Base-by-base conservation (phyloP, 1,140 invertebrate genomes). In the Zaprionus vittiger region DNA sequence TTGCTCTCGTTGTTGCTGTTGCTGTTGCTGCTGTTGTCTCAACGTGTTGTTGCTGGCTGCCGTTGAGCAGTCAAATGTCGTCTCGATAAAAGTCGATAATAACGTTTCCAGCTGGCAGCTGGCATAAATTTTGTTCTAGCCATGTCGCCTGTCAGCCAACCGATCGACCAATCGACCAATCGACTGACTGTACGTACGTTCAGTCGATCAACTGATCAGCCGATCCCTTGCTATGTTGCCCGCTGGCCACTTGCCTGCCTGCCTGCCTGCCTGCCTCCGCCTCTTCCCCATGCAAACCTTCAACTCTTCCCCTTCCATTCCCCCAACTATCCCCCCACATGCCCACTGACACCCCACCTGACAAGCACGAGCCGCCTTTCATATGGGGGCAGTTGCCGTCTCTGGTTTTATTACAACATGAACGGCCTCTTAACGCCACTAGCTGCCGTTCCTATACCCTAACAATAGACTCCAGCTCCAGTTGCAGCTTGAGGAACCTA, bases 51-150 rank as follows among this genome's bases (percentile, higher is more conserved):
- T 78, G 59, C 55, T 75, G 37, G 61, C 64, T 77, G 56, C 41
- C 41, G 61, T 54, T 76, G 73, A 67, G 52, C 80, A 83, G 81
- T 83, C 81, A 79, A 83, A 83, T 83, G 72, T 79, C 81, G 80
- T 68, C 78, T 79, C 80, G 80, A 83, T 80, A 77, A 83, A 83
- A 83, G 73, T 83, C 77, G 77, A 80, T 83, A 83, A 84, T 77
- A 83, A 84, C 76, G 72, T 79, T 60, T 60, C 66, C 76, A 65
- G 67, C 73, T 75, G 75, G 71, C 75, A 84, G 81, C 81, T 83
- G 81, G 77, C 81, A 80, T 67, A 83, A 73, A 83, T 83, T 77
- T 57, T 70, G 81, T 83, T 83, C 81, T 83, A 77, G 62, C 67
- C 73, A 77, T 77, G 69, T 76, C 72, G 69, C 49, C 62, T 66